Base-by-base conservation (phyloP, 2,888 invertebrate species). In the Eupithecia exiguata region DNA sequence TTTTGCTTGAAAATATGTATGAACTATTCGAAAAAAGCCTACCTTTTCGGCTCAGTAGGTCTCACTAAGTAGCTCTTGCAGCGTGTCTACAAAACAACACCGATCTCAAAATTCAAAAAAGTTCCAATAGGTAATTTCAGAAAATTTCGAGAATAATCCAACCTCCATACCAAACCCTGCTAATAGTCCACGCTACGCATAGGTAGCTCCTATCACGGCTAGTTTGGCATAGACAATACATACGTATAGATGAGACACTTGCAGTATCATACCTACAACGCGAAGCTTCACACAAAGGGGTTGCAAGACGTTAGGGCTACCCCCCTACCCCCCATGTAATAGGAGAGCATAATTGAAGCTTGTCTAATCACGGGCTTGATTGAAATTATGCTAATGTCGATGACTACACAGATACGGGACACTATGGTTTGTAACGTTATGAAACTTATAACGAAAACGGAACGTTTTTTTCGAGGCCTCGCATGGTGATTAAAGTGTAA, bases 291-390 rank as follows among this genome's bases (percentile, higher is more conserved):
- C 6, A 2, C n/a, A 38, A 70, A 72, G 18, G 6, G 35, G 35
- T 35, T 36, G 65, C 40, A 25, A 66, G 18, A 25, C 14, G 66
- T 38, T 21, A 66, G 38, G n/a, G 35, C 38, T 21, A 65, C 38
- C 38, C 38, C 36, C 38, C 21, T 4, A 30, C 30, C 63, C 46
- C 72, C 66, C 75, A 58, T 74, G 74, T 74, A 74, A 71, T 74
- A 71, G 63, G 65, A 70, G 70, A 69, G 71, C 65, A 73, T 71
- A 74, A 80, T 77, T 80, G 77, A 77, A 77, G 77, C 73, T 70
- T 77, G 72, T 77, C 72, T 77, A 74, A 74, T 77, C 77, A 77
- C 63, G 9, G 49, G 9, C 68, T 66, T 68, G 71, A 75, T 75
- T 75, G 49, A 66, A 75, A 73, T 72, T 69, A 73, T 71, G 69